A percentile compares a stretch with the other conserved stretches of the same genome.
These are phyloP conservation scores for Automeris io DNA, from an alignment of 2,888 invertebrate genomes.

Conservation along the genomic window DNA sequence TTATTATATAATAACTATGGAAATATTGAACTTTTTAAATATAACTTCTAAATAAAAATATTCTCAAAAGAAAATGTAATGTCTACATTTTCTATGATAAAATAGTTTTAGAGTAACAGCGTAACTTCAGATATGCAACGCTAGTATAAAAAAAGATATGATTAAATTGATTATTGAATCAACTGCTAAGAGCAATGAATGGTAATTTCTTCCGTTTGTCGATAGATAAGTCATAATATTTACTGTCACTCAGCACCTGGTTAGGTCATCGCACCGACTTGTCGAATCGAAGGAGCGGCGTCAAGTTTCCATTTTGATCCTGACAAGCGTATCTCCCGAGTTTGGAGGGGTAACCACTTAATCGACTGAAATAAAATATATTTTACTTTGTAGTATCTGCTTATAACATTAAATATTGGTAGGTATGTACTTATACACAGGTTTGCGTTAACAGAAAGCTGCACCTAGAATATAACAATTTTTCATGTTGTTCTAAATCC, in stretches of 20 bases:
- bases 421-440: too few species aligned
- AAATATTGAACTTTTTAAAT: too few species aligned
- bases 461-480: too few species aligned
- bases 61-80: too few species aligned
- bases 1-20: too few species aligned
- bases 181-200: conserved; percentile 21
- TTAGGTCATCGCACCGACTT: conserved; percentile 46
- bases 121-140: too few species aligned
- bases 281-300: conserved; percentile 27
- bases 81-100: too few species aligned
- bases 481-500: too few species aligned
- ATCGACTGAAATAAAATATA: conserved; percentile 33
- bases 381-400: conserved; percentile 15
- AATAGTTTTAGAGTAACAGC: too few species aligned
- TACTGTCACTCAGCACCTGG: conserved; percentile 65
- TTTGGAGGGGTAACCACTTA: conserved; percentile 40
- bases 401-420: conserved; percentile 6
- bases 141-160: too few species aligned
- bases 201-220: conserved; percentile 64
- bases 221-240: conserved; percentile 53
- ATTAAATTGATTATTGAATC: neutral
- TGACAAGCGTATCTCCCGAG: conserved; percentile 33
- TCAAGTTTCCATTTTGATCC: conserved; percentile 45
- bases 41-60: too few species aligned
- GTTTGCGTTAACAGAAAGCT: too few species aligned